A percentile compares a stretch with the other conserved stretches of the same genome.
phyloP scores from a whole-genome alignment of 2,797 vertebrate species.

The Australoheros facetus region DNA sequence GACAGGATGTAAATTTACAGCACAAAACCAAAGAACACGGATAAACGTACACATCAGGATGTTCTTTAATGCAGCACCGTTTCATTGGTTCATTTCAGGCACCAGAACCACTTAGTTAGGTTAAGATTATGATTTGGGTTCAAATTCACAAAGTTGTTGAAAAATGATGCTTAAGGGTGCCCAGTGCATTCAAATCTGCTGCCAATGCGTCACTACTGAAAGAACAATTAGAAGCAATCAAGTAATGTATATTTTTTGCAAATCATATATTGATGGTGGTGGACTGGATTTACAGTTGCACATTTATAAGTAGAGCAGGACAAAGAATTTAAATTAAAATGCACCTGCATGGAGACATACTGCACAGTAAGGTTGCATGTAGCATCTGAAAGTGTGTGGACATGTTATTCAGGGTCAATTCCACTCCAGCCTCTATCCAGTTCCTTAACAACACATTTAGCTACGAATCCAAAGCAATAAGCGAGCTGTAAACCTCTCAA shows the following conservation, averaged over 20 bases:
- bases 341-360: too few species aligned
- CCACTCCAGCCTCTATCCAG: too few species aligned
- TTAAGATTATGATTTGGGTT: neutral
- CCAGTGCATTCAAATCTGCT: too few species aligned
- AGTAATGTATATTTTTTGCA: neutral
- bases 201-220: neutral
- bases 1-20: accelerated
- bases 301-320: neutral
- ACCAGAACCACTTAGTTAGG: neutral
- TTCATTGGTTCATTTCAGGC: neutral
- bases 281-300: too few species aligned
- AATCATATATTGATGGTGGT: neutral
- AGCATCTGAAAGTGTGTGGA: too few species aligned
- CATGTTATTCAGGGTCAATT: too few species aligned
- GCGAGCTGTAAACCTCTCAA: too few species aligned
- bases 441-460: too few species aligned
- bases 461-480: too few species aligned
- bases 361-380: too few species aligned
- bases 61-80: neutral
- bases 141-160: neutral
- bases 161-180: accelerated
- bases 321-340: neutral
- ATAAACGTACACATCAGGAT: neutral
- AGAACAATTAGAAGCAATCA: neutral
- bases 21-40: neutral